phyloP scores from a whole-genome alignment of 2,113 vertebrate species.

The Ciconia boyciana region DNA sequence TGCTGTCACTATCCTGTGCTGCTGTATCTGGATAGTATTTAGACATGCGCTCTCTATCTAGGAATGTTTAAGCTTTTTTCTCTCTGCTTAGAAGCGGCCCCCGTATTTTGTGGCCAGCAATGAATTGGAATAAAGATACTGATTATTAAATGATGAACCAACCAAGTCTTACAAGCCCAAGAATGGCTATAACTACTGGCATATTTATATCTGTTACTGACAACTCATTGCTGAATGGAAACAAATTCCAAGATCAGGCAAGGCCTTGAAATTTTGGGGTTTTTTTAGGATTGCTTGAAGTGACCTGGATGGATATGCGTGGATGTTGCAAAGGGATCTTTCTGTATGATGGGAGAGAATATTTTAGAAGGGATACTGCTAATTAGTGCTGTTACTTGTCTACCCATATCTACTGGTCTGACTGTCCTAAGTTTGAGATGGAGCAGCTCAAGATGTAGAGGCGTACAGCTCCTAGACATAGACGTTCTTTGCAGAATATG shows the following conservation, averaged over 20 bases:
- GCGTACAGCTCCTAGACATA: not conserved
- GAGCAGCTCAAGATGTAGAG: not conserved
- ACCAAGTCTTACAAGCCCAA: not conserved
- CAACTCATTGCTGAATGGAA: not conserved
- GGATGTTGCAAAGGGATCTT: not conserved
- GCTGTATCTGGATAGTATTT: not conserved
- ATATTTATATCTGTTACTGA: not conserved
- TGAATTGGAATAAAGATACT: not conserved
- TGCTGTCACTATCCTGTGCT: not conserved
- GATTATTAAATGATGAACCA: not conserved
- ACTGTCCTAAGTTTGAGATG: not conserved
- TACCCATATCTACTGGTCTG: not conserved
- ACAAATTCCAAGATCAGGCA: not conserved
- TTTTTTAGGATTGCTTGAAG: not conserved
- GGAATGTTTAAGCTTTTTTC: not conserved
- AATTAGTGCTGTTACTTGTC: not conserved
- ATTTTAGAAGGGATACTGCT: not conserved
- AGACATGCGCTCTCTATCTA: not conserved
- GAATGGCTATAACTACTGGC: not conserved
- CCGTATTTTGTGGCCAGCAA: not conserved
- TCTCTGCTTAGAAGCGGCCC: not conserved
- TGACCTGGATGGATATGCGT: not conserved
- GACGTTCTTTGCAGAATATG: not conserved
- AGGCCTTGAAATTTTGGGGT: accelerated
- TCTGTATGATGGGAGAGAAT: not conserved